These are phyloP conservation scores for Acrobasis consociella DNA, from an alignment of 2,888 invertebrate genomes.

Conservation along the genomic window DNA sequence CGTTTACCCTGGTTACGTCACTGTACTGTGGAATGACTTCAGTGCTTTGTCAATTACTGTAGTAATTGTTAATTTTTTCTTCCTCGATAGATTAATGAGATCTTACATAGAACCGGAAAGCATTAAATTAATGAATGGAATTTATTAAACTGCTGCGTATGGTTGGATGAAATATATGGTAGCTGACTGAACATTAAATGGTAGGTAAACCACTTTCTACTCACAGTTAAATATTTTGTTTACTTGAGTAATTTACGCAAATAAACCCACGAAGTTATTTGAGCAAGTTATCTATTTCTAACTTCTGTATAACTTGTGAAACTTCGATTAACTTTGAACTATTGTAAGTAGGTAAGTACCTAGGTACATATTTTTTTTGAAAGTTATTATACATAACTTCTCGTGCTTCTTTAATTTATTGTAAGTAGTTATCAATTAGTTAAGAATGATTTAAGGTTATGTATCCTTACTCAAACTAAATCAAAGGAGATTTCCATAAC, in stretches of 20 bases:
- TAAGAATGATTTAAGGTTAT: no score
- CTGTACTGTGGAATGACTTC: slow-evolving; percentile 54
- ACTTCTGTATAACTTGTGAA: background rate
- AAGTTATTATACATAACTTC: background rate
- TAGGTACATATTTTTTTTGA: background rate
- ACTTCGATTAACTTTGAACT: background rate
- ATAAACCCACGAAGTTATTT: background rate
- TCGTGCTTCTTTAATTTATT: no score
- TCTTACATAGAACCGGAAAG: slow-evolving; percentile 74
- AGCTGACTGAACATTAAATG: slow-evolving; percentile 66
- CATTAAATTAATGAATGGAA: slow-evolving; percentile 65
- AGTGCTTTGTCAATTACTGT: slow-evolving; percentile 70
- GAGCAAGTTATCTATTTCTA: background rate
- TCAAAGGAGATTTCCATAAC: no score
- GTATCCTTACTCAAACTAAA: no score
- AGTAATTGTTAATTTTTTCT: slow-evolving; percentile 73
- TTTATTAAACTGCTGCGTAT: slow-evolving; percentile 57
- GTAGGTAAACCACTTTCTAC: slow-evolving; percentile 54
- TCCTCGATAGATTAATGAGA: slow-evolving; percentile 72
- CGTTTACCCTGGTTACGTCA: slow-evolving; percentile 42
- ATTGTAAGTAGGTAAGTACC: no score
- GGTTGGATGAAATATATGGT: slow-evolving; percentile 61
- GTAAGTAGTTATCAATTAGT: no score
- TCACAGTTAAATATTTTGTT: slow-evolving; percentile 2
- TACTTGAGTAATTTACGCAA: slow-evolving; percentile 2